These are phyloP conservation scores for Zapornia atra DNA, from an alignment of 2,113 vertebrate genomes.

Conservation along the genomic window DNA sequence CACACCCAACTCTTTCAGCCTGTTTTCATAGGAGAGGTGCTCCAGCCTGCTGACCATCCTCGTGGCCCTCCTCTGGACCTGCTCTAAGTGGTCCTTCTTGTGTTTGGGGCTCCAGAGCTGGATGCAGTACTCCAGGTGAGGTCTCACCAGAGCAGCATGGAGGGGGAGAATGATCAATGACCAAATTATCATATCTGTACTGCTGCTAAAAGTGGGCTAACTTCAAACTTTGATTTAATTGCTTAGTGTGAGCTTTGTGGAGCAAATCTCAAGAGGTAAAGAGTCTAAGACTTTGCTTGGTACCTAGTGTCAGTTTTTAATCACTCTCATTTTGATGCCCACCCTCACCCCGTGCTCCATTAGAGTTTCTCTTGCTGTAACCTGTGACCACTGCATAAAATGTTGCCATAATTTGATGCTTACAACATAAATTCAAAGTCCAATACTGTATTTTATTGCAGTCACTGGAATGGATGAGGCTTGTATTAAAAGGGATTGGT, in stretches of 20 bases:
- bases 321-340: not conserved
- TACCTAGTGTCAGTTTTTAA: not conserved
- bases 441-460: not conserved
- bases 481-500: not conserved
- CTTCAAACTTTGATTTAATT: not conserved
- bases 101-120: no score
- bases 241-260: not conserved
- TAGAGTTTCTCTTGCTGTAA: not conserved
- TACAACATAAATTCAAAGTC: not conserved
- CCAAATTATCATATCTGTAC: not conserved
- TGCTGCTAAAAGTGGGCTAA: not conserved
- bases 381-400: not conserved
- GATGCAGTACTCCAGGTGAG: no score
- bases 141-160: no score
- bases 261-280: not conserved
- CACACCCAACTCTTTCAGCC: no score
- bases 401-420: not conserved
- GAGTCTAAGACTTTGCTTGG: not conserved
- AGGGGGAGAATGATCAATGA: no score
- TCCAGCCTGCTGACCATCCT: no score
- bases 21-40: no score
- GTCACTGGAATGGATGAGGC: not conserved
- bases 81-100: no score
- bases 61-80: no score
- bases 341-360: not conserved